Percentiles rank a stretch among this genome's conserved stretches.
These are phyloP conservation scores for Archilochus colubris DNA, from an alignment of 2,113 vertebrate genomes.

Conservation along the genomic window DNA sequence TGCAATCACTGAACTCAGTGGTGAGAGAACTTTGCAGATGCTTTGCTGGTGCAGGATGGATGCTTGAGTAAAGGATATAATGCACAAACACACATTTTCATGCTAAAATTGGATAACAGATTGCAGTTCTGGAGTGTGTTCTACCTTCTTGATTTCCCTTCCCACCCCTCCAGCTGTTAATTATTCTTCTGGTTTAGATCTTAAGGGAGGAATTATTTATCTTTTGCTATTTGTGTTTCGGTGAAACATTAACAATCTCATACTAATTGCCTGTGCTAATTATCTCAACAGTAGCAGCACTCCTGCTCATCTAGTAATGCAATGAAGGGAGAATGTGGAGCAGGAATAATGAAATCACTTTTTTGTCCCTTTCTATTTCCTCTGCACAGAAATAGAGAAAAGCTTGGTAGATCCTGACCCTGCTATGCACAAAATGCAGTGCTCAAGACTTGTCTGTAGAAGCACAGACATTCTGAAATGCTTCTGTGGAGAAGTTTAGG, in stretches of 20 bases:
- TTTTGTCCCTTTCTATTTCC: neutral
- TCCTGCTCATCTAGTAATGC: neutral
- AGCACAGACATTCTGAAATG: neutral
- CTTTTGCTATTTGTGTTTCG: constrained; percentile 36
- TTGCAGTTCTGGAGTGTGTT: neutral
- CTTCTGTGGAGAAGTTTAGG: neutral
- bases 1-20: neutral
- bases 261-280: constrained; percentile 46
- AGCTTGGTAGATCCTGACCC: neutral
- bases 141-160: neutral
- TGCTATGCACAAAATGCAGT: neutral
- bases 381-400: neutral
- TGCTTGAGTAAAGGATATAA: neutral
- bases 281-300: neutral
- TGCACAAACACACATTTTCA: neutral
- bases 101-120: neutral
- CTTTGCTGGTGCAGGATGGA: neutral
- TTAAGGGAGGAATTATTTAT: constrained; percentile 49
- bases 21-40: neutral
- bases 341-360: neutral
- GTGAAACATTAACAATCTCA: constrained; percentile 34
- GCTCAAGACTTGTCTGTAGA: neutral
- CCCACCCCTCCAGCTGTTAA: constrained; percentile 45
- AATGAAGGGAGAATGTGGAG: neutral
- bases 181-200: constrained; percentile 35